These are phyloP conservation scores for Panulirus ornatus DNA, from an alignment of 1,140 invertebrate genomes.

Conservation along the genomic window DNA sequence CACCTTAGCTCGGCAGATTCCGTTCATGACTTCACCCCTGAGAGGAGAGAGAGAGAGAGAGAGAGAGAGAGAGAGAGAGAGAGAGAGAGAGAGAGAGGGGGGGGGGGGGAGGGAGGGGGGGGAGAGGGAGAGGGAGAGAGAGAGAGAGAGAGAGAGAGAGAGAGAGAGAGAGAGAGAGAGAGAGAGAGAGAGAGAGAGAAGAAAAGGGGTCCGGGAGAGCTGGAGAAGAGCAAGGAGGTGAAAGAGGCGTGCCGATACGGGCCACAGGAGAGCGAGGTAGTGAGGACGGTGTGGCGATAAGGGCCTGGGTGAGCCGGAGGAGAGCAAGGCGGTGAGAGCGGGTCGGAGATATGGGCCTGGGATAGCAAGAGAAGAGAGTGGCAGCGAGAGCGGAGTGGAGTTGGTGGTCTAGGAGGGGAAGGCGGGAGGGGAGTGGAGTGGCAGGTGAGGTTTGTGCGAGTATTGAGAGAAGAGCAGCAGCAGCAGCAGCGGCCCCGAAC, in stretches of 20 bases:
- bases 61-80: neutral
- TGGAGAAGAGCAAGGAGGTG: neutral
- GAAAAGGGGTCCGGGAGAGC: neutral
- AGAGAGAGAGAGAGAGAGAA: neutral
- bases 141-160: neutral
- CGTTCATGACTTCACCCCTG: too few relatives aligned
- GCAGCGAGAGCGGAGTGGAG: neutral
- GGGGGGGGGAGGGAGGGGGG: neutral
- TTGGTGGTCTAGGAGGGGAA: neutral
- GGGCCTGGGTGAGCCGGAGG: too few relatives aligned
- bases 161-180: conserved; percentile 19
- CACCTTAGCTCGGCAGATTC: too few relatives aligned
- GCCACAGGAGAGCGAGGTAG: too few relatives aligned
- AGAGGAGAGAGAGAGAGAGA: neutral
- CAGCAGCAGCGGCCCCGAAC: too few relatives aligned
- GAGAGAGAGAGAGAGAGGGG: neutral
- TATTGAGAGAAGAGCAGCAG: neutral
- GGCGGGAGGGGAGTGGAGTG: neutral
- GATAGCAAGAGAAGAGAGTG: neutral
- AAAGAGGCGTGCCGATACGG: neutral
- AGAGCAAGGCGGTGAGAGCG: too few relatives aligned
- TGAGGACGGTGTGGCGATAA: too few relatives aligned
- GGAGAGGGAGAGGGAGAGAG: neutral
- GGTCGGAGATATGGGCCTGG: too few relatives aligned
- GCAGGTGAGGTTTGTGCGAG: neutral